phyloP scores from a whole-genome alignment of 1,140 invertebrate genomes.

The Eciton burchellii region DNA sequence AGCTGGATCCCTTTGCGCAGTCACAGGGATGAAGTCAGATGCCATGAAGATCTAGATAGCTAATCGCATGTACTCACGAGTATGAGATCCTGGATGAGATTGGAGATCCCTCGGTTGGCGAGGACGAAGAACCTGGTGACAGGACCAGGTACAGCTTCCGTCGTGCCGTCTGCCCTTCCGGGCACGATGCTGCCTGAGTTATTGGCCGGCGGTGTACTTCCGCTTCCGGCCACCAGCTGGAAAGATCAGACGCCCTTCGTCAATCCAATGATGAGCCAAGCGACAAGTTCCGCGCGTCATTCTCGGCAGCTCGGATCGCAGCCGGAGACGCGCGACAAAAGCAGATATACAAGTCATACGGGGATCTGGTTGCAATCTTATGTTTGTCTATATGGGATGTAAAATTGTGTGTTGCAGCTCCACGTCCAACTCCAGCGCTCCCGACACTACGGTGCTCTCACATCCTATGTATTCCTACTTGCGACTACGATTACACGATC shows the following conservation, averaged over 20 bases:
- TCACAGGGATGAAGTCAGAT: background rate
- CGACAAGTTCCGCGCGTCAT: background rate
- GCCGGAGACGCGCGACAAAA: background rate
- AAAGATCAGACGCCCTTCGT: conserved; percentile 69
- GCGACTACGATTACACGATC: conserved; percentile 64
- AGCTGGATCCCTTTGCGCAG: background rate
- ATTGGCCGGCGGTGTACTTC: conserved; percentile 87
- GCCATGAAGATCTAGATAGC: background rate
- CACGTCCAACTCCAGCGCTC: conserved; percentile 84
- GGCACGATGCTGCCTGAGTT: conserved; percentile 86
- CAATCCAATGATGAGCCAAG: background rate
- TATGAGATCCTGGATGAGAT: conserved; percentile 94
- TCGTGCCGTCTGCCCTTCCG: conserved; percentile 87
- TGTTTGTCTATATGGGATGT: conserved; percentile 61
- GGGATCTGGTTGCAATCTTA: conserved; percentile 27
- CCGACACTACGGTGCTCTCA: conserved; percentile 84
- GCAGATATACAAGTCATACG: conserved; percentile 3
- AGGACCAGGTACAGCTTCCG: conserved; percentile 93
- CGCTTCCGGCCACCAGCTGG: conserved; percentile 91
- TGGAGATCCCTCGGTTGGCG: conserved; percentile 93
- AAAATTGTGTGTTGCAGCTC: conserved; percentile 79
- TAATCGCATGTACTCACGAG: conserved; percentile 87
- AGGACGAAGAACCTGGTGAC: conserved; percentile 93
- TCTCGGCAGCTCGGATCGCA: background rate
- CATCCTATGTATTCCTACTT: conserved; percentile 71